Base-by-base conservation (phyloP, 1,140 invertebrate genomes). In the Mamestra configurata region DNA sequence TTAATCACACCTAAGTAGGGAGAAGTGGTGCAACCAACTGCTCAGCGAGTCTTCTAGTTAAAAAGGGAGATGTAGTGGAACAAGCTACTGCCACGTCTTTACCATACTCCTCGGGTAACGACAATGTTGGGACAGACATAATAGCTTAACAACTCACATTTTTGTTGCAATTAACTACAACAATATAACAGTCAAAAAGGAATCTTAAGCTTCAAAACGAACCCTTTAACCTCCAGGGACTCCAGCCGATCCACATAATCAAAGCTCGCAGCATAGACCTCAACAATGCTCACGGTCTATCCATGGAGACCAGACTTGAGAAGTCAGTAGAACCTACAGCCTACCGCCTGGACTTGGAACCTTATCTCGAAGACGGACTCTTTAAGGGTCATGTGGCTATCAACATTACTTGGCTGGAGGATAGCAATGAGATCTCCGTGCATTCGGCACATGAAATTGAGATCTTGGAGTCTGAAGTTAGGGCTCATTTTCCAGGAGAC, bases 301-400 rank as follows among this genome's bases (percentile, higher is more conserved):
- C 96, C 10, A 95, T 96, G 70, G 96, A 97, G 79, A 93, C 90
- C 6, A 95, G 96, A 24, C 89, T 97, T 37, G 95, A 96, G 1
- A 93, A 94, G 31, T 94, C 96, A 24, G 92, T 97, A 0, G 89
- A 94, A n/a, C 97, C 97, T 0, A 95, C 90, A 1, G 95, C 92
- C 0, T 97, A 97, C 83, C 91, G 95, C n/a, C 82, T 97, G 15
- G 94, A 96, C 22, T 85, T 97, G 11, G 95, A 96, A 72, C 96
- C 97, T 0, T 96, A 95, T 64, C 88, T 96, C 0, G 95, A 95
- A 43, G 94, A 96, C 57, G 94, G 94, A 0, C 90, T 95, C 2
- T 97, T 97, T 84, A 95, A 93, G 53, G 97, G 97, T 13, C 88
- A 92, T 49, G 95, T 97, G 0, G 95, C 93, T 76, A 97, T 97